These are phyloP conservation scores for Gnathonemus echidnorhynchus DNA, from an alignment of 2,113 vertebrate species.

Conservation along the genomic window DNA sequence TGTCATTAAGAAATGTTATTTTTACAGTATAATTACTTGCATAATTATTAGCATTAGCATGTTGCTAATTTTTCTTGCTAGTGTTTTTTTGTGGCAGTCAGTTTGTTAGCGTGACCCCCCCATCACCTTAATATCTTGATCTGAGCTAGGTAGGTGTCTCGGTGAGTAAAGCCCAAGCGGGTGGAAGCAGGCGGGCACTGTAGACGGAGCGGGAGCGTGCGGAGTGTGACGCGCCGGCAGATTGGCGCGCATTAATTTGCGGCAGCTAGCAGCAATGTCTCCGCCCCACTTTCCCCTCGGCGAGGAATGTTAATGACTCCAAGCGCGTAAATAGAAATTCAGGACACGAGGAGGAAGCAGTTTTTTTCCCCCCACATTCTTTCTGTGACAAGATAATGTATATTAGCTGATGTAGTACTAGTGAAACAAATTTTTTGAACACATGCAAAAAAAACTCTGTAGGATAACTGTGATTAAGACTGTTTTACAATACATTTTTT, in stretches of 20 bases:
- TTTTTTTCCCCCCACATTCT: neutral
- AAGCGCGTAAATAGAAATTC: neutral
- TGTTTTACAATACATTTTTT: neutral
- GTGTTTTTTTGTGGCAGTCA: neutral
- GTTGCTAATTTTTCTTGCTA: neutral
- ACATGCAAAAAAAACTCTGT: neutral
- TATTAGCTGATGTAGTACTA: neutral
- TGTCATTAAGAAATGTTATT: neutral
- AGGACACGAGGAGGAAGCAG: neutral
- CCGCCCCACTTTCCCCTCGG: neutral
- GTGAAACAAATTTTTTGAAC: neutral
- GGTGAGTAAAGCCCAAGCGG: neutral
- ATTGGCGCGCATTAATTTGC: slow-evolving; percentile 9
- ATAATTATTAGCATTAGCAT: neutral
- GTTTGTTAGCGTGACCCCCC: neutral
- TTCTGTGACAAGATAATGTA: neutral
- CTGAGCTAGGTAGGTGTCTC: neutral
- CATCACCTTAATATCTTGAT: neutral
- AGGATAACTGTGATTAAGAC: neutral
- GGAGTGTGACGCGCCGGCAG: neutral
- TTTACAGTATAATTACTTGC: neutral
- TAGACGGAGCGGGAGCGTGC: neutral
- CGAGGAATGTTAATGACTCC: slow-evolving; percentile 1
- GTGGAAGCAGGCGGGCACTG: neutral
- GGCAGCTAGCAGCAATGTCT: neutral